Conservation (phyloP, 2,888 invertebrate genomes). For the Meteorus cinctellus region DNA sequence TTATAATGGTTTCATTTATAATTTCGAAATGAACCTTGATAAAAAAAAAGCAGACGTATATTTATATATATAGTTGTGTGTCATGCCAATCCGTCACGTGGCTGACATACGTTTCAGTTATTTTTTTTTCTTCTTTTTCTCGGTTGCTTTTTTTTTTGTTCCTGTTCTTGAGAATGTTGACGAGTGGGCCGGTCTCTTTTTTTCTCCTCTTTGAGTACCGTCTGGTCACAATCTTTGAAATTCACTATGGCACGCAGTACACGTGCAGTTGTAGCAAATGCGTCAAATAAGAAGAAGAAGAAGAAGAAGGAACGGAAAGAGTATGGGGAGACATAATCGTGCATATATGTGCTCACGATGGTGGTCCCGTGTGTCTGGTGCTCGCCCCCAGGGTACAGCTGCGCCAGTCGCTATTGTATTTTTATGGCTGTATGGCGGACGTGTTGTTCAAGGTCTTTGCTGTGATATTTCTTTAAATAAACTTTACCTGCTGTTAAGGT, state of each 20-base stretch:
- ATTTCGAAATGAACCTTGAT: not conserved
- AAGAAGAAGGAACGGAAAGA: not conserved
- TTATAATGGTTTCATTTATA: not conserved
- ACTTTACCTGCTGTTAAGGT: not conserved
- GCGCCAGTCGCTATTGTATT: conserved; percentile 53
- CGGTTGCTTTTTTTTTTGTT: not conserved
- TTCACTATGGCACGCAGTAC: not conserved
- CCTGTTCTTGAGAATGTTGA: not conserved
- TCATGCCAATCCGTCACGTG: not conserved
- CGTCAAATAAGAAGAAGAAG: not conserved
- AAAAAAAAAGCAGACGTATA: not conserved
- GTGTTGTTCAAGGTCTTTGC: conserved; percentile 40
- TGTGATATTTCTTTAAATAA: not conserved
- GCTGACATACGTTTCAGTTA: not conserved
- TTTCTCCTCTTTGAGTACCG: not conserved
- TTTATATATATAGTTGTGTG: not conserved
- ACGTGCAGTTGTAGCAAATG: not conserved
- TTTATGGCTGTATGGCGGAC: conserved; percentile 49
- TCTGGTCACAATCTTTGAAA: conserved; percentile 14
- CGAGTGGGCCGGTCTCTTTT: not conserved
- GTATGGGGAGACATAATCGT: conserved; percentile 19
- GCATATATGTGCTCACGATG: conserved; percentile 15
- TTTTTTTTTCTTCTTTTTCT: not conserved
- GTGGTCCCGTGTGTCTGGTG: conserved; percentile 44
- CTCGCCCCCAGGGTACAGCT: conserved; percentile 51